Conservation (phyloP, 2,113 vertebrate species). For the Malurus cyaneus region DNA sequence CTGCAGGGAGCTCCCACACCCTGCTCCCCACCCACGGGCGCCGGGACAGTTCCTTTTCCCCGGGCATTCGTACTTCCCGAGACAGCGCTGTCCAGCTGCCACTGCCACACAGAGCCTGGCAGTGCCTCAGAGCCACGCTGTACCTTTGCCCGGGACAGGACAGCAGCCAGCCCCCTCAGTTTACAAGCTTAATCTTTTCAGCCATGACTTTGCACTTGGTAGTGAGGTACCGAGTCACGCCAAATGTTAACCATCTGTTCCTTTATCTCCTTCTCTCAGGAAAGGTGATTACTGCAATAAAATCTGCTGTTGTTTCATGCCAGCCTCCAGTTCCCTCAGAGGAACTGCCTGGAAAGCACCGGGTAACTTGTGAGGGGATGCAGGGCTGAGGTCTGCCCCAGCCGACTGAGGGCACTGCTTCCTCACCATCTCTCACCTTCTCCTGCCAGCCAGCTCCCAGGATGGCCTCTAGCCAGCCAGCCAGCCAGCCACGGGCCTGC, state of each 20-base stretch:
- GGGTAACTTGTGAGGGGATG: fast-evolving
- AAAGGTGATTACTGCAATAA: not conserved
- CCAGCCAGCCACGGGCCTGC: not conserved
- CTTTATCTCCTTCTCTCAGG: not conserved
- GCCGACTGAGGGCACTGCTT: not conserved
- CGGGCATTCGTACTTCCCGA: fast-evolving
- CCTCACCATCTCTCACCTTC: not conserved
- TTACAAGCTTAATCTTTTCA: not conserved
- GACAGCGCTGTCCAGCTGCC: not conserved
- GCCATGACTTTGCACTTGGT: not conserved
- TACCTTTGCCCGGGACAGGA: fast-evolving
- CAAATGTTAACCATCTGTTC: not conserved
- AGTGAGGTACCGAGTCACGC: not conserved
- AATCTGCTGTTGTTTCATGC: fast-evolving
- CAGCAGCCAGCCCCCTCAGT: not conserved
- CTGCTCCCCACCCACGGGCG: fast-evolving
- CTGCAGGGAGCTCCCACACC: too few species aligned
- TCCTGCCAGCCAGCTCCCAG: not conserved
- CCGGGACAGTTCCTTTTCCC: too few species aligned
- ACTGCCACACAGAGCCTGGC: not conserved
- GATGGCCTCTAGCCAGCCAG: not conserved
- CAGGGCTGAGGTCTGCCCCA: not conserved
- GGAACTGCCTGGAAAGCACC: not conserved
- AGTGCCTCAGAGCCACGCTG: not conserved
- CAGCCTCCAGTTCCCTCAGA: not conserved